Evolutionary conservation across 1,140 invertebrate species (phyloP).

Genomic region (Oryzaephilus surinamensis): DNA sequence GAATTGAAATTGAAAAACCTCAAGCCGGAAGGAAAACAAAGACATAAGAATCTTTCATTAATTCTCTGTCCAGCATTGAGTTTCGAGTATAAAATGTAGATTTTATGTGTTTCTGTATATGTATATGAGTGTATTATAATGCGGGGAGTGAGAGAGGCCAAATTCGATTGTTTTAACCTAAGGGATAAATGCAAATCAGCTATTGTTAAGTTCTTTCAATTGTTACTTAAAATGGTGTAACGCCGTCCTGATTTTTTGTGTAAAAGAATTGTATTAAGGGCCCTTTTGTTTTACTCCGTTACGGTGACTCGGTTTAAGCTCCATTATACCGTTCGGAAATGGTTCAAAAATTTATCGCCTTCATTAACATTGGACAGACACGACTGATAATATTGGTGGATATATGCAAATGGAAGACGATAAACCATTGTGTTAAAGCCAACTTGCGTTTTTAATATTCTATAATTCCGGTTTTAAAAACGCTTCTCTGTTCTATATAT

Average conservation of each 20-base stretch:
- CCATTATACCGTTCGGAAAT: conserved; percentile 16
- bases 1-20: too few relatives aligned
- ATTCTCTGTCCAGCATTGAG: too few relatives aligned
- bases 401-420: conserved; percentile 10
- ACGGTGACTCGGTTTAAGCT: conserved; percentile 15
- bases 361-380: conserved; percentile 10
- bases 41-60: too few relatives aligned
- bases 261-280: conserved; percentile 17
- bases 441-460: too few relatives aligned
- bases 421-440: too few relatives aligned
- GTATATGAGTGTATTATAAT: too few relatives aligned
- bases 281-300: conserved; percentile 19
- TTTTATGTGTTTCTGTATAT: too few relatives aligned
- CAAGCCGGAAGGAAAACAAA: too few relatives aligned
- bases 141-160: conserved; percentile 3
- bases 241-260: conserved; percentile 11
- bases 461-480: too few relatives aligned
- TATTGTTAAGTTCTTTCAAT: conserved; percentile 21
- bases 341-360: conserved; percentile 19
- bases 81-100: too few relatives aligned
- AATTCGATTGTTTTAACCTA: conserved; percentile 16
- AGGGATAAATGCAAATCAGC: conserved; percentile 21
- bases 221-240: conserved; percentile 13
- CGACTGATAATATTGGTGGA: conserved; percentile 12
- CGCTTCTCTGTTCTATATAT: too few relatives aligned